These are phyloP conservation scores for Mythimna loreyi DNA, from an alignment of 2,888 invertebrate species.

Conservation along the genomic window DNA sequence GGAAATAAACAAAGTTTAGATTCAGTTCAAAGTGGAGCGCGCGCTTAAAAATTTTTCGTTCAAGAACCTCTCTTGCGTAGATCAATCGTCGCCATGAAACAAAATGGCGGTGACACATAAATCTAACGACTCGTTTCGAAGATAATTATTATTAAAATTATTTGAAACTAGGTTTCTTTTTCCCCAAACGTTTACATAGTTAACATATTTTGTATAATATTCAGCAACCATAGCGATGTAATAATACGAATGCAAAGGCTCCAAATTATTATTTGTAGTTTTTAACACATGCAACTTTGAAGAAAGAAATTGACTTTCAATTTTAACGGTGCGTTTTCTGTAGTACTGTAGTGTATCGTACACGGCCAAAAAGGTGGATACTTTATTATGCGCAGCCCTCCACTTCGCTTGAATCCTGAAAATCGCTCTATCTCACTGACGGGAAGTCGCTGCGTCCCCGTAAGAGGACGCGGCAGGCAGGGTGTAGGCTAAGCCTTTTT, in stretches of 20 bases:
- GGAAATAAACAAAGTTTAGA: conserved; percentile 11
- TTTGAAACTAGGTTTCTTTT: neutral
- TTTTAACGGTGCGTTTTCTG: too few relatives aligned
- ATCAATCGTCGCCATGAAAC: conserved; percentile 45
- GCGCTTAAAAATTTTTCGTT: conserved; percentile 81
- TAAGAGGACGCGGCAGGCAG: too few relatives aligned
- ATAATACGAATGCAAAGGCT: neutral
- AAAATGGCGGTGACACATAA: conserved; percentile 55
- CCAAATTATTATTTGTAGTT: neutral
- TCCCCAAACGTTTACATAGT: neutral
- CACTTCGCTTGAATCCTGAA: too few relatives aligned
- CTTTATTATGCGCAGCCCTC: too few relatives aligned
- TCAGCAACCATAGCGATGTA: too few relatives aligned
- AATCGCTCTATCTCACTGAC: too few relatives aligned
- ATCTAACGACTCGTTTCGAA: neutral
- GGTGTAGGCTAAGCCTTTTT: too few relatives aligned
- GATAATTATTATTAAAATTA: neutral
- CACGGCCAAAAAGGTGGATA: too few relatives aligned
- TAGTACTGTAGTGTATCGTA: too few relatives aligned
- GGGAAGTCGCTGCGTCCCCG: too few relatives aligned
- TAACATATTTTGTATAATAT: neutral
- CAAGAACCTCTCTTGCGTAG: conserved; percentile 70
- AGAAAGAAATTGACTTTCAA: too few relatives aligned
- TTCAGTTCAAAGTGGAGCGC: conserved; percentile 64
- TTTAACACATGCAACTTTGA: conserved; percentile 23